phyloP scores from a whole-genome alignment of 2,113 vertebrate species.

The Enhydra lutris region DNA sequence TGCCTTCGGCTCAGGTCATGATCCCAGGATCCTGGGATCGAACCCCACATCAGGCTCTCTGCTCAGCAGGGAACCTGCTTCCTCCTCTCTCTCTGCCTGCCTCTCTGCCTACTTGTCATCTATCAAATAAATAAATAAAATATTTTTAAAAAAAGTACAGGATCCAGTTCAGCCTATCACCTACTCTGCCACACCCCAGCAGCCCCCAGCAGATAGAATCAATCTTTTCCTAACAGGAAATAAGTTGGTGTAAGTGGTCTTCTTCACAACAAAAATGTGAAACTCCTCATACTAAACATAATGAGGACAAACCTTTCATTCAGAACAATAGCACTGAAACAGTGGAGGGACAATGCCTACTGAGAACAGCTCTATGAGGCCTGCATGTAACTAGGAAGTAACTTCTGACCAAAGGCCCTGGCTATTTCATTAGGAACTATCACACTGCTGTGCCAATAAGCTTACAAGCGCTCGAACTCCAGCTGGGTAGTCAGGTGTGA shows the following conservation, averaged over 20 bases:
- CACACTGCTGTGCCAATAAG: not conserved
- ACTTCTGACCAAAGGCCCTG: not conserved
- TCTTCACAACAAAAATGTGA: slow-evolving; percentile 1
- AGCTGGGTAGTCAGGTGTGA: no score
- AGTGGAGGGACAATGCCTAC: not conserved
- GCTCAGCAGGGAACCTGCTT: no score
- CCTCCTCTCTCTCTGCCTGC: no score
- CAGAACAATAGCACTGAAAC: not conserved
- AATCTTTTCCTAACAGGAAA: slow-evolving; percentile 3
- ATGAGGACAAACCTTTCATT: not conserved
- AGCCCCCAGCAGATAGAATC: not conserved
- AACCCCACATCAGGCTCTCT: no score
- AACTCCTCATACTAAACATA: not conserved
- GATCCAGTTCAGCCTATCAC: not conserved
- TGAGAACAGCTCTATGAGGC: not conserved
- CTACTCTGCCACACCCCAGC: not conserved
- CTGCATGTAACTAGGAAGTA: not conserved
- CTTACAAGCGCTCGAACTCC: not conserved
- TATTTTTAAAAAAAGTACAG: not conserved
- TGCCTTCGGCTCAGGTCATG: no score
- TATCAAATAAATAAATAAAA: no score
- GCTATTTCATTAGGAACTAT: not conserved
- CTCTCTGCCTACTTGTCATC: no score
- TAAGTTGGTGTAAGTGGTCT: not conserved
- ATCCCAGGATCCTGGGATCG: no score